Base-by-base conservation (phyloP, 1,140 invertebrate species). In the Magallana angulata region DNA sequence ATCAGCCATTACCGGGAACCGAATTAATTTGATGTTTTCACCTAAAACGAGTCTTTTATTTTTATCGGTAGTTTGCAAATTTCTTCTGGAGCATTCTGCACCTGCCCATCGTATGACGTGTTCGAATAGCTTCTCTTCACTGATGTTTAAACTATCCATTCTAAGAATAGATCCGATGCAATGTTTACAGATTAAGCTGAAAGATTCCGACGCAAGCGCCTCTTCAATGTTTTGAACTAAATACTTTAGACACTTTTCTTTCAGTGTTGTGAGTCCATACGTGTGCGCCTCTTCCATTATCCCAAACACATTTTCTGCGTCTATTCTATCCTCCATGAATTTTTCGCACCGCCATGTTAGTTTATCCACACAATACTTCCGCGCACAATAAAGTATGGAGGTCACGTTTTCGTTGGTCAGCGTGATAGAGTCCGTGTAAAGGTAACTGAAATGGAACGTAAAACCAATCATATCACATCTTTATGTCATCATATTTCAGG, bases 331-430 rank as follows among this genome's bases (percentile, higher is more conserved):
- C 24, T 76, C 68, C 68, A 76, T 76, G 68, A 76, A 76, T 76
- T 12, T 2, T 76, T 76, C 68, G 36, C 68, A 76, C 7, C 68
- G 24, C 12, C 8, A 12, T 11, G 68, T 76, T 30, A 76, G 24
- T 76, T 36, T 76, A 30, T 76, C 68, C 1, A 76, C 68, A 30
- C 68, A 76, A 76, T 76, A 76, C 36, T 76, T 76, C 24, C 68
- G 68, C 24, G 68, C 68, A 76, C 68, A 76, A 76, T 76, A 76
- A 1, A 76, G 24, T 0, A 76, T 30, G 12, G 68, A 76, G 11
- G 68, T 76, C 24, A 76, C 68, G 24, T 76, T 76, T 76, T 76
- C 68, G 24, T 76, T 30, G 9, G 68, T 48, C 36, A 76, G 36
- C 36, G 18, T 30, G 24, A 76, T 30, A 76, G 12, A 18, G 36